Base-by-base conservation (phyloP, 2,888 invertebrate species). In the Hypsopygia costalis region DNA sequence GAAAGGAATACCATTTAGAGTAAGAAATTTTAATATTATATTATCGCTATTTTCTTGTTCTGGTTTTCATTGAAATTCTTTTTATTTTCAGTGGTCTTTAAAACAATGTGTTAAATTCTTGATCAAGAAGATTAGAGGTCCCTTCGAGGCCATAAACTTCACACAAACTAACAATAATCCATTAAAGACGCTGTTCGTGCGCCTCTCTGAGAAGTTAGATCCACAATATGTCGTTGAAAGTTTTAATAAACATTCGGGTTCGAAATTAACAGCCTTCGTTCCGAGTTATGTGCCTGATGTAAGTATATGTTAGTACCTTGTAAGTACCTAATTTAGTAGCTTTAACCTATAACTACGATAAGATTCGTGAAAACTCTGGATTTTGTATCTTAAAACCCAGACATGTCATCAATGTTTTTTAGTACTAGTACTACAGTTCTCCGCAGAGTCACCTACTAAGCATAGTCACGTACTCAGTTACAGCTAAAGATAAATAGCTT, bases 271-370 rank as follows among this genome's bases (percentile, higher is more conserved):
- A 1, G 77, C 79, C 0, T 56, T 11, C 12, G 52, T 79, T 9
- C 75, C 75, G 0, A 41, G 59, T 0, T n/a, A 48, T 22, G 48
- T 74, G 1, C 76, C 80, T 11, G 49, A 75, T 46, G 81, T 79
- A 52, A 69, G 79, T 72, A 49, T 25, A 7, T 7, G n/a, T n/a
- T n/a, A n/a, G n/a, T n/a, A n/a, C n/a, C n/a, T n/a, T n/a, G n/a
- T n/a, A n/a, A n/a, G n/a, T n/a, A n/a, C n/a, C n/a, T n/a, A n/a
- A n/a, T n/a, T n/a, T n/a, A n/a, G n/a, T n/a, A n/a, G n/a, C n/a
- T n/a, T n/a, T n/a, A n/a, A n/a, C n/a, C n/a, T n/a, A n/a, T n/a
- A n/a, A n/a, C n/a, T n/a, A n/a, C n/a, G n/a, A n/a, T n/a, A n/a
- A n/a, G n/a, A n/a, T n/a, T n/a, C n/a, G n/a, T n/a, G n/a, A n/a